Percentiles rank a stretch among this genome's conserved stretches.
Evolutionary conservation across 2,888 invertebrate genomes (phyloP).

Genomic region (Mantis religiosa): DNA sequence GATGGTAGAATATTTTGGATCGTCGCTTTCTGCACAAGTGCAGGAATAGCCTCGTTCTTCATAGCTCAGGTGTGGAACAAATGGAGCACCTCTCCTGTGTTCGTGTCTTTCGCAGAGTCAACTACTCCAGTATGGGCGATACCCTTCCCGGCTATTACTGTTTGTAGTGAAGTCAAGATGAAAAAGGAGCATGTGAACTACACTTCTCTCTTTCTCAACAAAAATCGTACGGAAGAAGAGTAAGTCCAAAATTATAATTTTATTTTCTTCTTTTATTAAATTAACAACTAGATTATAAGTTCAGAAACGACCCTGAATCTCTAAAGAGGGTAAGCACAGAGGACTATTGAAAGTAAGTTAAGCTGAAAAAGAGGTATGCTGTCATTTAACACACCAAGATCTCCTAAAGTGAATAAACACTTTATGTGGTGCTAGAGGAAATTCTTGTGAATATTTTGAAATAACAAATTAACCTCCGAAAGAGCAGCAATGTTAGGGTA

Average conservation of each 20-base stretch:
- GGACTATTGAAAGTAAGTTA: too few relatives aligned
- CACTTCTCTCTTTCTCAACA: constrained; percentile 40
- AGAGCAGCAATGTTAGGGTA: too few relatives aligned
- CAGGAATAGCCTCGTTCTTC: constrained; percentile 55
- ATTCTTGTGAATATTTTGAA: too few relatives aligned
- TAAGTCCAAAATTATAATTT: neutral
- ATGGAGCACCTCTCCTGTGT: constrained; percentile 67
- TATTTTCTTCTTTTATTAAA: too few relatives aligned
- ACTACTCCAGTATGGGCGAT: constrained; percentile 54
- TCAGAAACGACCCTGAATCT: too few relatives aligned
- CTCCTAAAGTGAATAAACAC: accelerated
- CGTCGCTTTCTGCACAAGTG: too few relatives aligned
- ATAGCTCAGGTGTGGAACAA: constrained; percentile 64
- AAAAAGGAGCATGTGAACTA: constrained; percentile 61
- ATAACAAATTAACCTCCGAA: too few relatives aligned
- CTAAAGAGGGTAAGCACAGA: too few relatives aligned
- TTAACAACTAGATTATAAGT: too few relatives aligned
- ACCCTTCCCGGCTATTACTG: constrained; percentile 62
- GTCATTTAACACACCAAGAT: too few relatives aligned
- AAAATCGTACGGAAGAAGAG: neutral
- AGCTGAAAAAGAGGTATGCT: too few relatives aligned
- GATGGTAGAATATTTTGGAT: constrained; percentile 61
- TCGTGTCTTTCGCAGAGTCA: constrained; percentile 70
- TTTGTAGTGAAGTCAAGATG: constrained; percentile 66
- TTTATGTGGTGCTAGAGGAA: too few relatives aligned